phyloP scores from a whole-genome alignment of 2,113 vertebrate genomes.

The Lontra canadensis region DNA sequence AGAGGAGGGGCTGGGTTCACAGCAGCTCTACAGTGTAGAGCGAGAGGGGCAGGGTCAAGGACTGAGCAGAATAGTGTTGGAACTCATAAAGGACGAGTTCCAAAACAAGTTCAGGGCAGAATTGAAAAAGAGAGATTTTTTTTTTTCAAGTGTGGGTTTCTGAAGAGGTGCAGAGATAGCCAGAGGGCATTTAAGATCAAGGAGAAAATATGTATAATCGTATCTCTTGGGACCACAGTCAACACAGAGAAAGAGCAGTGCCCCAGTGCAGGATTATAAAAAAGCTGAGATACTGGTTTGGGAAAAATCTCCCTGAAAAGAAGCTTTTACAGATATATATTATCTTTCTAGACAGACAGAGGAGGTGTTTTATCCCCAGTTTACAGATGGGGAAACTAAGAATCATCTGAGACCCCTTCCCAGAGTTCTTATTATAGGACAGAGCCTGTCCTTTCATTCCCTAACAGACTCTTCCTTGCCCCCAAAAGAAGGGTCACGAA shows the following conservation, averaged over 20 bases:
- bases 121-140: not conserved
- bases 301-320: not conserved
- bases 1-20: too few relatives aligned
- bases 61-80: not conserved
- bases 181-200: not conserved
- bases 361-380: not conserved
- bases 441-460: not conserved
- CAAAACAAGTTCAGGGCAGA: not conserved
- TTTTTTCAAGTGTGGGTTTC: not conserved
- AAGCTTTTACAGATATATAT: slow-evolving; percentile 2
- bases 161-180: not conserved
- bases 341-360: not conserved
- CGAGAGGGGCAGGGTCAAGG: not conserved
- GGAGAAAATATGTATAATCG: not conserved
- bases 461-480: not conserved
- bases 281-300: not conserved
- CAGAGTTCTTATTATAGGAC: too few relatives aligned
- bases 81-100: not conserved
- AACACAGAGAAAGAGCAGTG: not conserved
- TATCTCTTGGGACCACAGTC: not conserved
- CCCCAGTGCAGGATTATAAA: not conserved
- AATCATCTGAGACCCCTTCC: not conserved
- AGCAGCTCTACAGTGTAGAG: rapidly evolving
- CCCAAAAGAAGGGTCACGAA: not conserved
- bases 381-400: not conserved